Conservation (phyloP, 2,113 vertebrate species). For the Acrocephalus kingi region DNA sequence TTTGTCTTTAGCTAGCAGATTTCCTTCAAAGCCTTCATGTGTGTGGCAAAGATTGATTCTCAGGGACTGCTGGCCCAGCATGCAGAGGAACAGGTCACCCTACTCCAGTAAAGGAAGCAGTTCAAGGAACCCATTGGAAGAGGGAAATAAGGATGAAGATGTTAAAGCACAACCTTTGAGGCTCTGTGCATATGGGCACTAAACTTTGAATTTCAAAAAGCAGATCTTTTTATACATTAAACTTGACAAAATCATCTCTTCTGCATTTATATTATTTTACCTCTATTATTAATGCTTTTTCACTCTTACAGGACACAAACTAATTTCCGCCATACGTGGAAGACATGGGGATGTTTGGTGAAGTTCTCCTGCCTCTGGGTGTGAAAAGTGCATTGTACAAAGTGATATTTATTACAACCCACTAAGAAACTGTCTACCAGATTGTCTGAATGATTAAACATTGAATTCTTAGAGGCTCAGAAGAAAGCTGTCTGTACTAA, state of each 20-base stretch:
- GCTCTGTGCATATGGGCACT: not conserved
- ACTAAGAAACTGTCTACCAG: not conserved
- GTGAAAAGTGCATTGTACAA: not conserved
- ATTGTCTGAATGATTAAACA: slow-evolving; percentile 10
- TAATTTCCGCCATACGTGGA: not conserved
- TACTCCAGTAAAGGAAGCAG: not conserved
- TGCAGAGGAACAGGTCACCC: not conserved
- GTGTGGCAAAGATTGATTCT: not conserved
- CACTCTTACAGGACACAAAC: not conserved
- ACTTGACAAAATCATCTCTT: not conserved
- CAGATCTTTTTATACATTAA: not conserved
- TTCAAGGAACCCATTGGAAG: not conserved
- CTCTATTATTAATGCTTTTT: not conserved
- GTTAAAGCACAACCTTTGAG: not conserved
- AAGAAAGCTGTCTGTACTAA: not conserved
- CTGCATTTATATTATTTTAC: not conserved
- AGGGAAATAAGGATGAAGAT: not conserved
- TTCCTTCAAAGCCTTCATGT: not conserved
- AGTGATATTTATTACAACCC: not conserved
- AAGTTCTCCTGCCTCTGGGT: not conserved
- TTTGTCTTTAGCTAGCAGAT: not conserved
- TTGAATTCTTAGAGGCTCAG: not conserved
- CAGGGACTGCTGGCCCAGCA: not conserved
- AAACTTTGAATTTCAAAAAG: not conserved
- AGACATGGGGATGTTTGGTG: not conserved